These are phyloP conservation scores for Diachasmimorpha longicaudata DNA, from an alignment of 1,140 invertebrate species.

Conservation along the genomic window DNA sequence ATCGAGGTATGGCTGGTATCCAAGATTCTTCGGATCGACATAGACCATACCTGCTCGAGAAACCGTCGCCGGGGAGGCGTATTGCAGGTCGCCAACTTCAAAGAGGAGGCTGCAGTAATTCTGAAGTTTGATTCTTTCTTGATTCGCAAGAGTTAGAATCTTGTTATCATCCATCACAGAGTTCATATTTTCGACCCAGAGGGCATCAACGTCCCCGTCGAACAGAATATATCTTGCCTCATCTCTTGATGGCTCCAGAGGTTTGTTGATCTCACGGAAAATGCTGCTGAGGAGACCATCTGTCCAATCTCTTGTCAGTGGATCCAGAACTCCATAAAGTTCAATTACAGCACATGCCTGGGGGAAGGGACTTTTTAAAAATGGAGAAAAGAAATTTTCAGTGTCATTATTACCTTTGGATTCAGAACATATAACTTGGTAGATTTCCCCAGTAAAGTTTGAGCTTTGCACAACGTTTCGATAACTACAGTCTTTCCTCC, in stretches of 20 bases:
- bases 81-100: conserved; percentile 88
- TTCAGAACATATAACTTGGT: conserved; percentile 83
- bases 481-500: conserved; percentile 89
- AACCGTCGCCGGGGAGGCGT: conserved; percentile 90
- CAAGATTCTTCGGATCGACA: conserved; percentile 89
- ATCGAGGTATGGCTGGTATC: conserved; percentile 84
- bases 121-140: conserved; percentile 83
- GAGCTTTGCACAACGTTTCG: conserved; percentile 76
- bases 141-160: conserved; percentile 86
- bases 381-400: no score
- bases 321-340: conserved; percentile 88
- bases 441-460: conserved; percentile 71
- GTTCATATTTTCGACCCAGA: conserved; percentile 97
- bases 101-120: conserved; percentile 86
- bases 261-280: conserved; percentile 88
- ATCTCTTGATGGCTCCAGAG: conserved; percentile 68
- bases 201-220: conserved; percentile 91
- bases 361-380: conserved; percentile 19
- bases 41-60: conserved; percentile 93
- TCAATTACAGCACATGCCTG: conserved; percentile 86
- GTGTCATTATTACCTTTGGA: conserved; percentile 80
- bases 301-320: conserved; percentile 86
- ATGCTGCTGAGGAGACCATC: conserved; percentile 90
- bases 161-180: conserved; percentile 96
- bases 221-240: conserved; percentile 85